Percentiles rank a stretch among this genome's conserved stretches.
Conservation (phyloP, 2,113 vertebrate species). For the Cyprinodon variegatus region DNA sequence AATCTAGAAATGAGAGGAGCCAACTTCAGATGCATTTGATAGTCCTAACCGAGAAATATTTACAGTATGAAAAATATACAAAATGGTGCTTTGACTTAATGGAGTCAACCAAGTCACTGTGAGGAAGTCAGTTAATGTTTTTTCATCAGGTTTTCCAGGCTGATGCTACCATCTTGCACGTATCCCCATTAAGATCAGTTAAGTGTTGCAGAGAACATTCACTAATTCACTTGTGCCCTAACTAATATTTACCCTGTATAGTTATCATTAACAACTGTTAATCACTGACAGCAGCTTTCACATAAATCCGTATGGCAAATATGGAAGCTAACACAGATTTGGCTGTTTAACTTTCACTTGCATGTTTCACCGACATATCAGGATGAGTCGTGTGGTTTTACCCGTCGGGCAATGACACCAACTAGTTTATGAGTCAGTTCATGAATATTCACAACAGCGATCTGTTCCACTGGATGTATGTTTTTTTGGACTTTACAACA, state of each 20-base stretch:
- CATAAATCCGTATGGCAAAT: constrained; percentile 58
- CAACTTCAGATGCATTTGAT: constrained; percentile 60
- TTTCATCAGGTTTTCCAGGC: constrained; percentile 37
- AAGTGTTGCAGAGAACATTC: constrained; percentile 47
- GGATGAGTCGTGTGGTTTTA: constrained; percentile 57
- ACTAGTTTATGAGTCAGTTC: constrained; percentile 61
- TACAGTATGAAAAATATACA: constrained; percentile 79
- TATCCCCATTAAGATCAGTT: constrained; percentile 53
- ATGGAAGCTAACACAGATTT: constrained; percentile 68
- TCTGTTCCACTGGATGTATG: constrained; percentile 54
- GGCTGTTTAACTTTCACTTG: constrained; percentile 66
- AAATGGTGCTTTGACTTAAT: constrained; percentile 74
- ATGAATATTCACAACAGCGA: constrained; percentile 69
- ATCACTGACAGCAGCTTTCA: constrained; percentile 45
- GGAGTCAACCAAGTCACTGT: constrained; percentile 51
- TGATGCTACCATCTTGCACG: constrained; percentile 7
- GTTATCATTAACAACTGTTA: constrained; percentile 51
- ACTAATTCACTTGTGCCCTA: constrained; percentile 51
- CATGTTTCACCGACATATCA: constrained; percentile 74
- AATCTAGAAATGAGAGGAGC: constrained; percentile 75
- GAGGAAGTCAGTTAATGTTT: constrained; percentile 33
- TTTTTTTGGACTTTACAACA: constrained; percentile 64
- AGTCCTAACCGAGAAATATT: constrained; percentile 69
- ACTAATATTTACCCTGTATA: constrained; percentile 70
- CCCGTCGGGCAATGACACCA: constrained; percentile 57